Base-by-base conservation (phyloP, 1,140 invertebrate species). In the Coelopa frigida region DNA sequence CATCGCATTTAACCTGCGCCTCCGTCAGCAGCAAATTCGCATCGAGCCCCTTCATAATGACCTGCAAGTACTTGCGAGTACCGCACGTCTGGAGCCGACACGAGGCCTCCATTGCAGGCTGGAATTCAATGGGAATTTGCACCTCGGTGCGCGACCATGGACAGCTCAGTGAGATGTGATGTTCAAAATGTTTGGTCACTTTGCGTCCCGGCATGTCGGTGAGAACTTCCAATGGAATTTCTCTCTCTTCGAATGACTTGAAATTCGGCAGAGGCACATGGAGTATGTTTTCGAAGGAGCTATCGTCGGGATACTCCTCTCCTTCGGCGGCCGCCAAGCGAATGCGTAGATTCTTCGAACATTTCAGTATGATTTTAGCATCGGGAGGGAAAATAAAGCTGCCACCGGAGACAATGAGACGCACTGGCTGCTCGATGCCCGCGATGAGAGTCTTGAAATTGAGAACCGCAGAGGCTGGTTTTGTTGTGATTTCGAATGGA, bases 51-150 rank as follows among this genome's bases (percentile, higher is more conserved):
- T 80, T 81, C 5, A 93, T 76, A 2, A 81, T 78, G 11, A 90
- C 78, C 67, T 89, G 83, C 4, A 91, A 56, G 57, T 87, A 89
- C 72, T 92, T 91, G 54, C 83, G 78, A 17, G 80, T 78, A 49
- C 85, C 81, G 7, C 85, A 85, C 0, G 91, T 92, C 45, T 90
- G 82, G 3, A 95, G 72, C 49, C 85, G 82, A 73, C 88, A 84
- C 7, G 76, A 77, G 1, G 85, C 79, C 53, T 80, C 79, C 58
- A 95, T 81, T 2, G 90, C 89, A 6, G 87, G 81, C 3, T 83
- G 77, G 70, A 95, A 93, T 55, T 84, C 79, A 2, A 95, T 67
- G 1, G 75, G 72, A 36, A 86, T 81, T 43, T 77, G 78, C 33
- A 78, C 78, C 27, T 84, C 79, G 49, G 78, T 75, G 6, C 75